Evolutionary conservation across 64 coral and sea anemone genomes (phyloP).

Genomic region (Montipora capricornis): DNA sequence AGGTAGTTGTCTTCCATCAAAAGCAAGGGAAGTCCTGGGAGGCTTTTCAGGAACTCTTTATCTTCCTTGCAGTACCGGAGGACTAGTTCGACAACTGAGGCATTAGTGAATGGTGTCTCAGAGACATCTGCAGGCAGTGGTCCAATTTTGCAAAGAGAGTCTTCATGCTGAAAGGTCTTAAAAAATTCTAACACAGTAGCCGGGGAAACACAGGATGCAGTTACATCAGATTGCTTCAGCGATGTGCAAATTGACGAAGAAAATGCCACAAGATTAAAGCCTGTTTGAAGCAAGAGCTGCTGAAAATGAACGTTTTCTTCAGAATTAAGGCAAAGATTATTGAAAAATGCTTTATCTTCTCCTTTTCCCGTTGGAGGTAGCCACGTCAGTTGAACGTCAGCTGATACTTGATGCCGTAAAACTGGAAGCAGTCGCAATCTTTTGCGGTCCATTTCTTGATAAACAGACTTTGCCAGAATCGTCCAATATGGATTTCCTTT

Average conservation of each 20-base stretch:
- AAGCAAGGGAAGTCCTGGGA: slow-evolving; percentile 82
- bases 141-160: slow-evolving; percentile 32
- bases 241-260: slow-evolving; percentile 11
- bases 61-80: slow-evolving; percentile 73
- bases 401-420: not conserved
- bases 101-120: slow-evolving; percentile 47
- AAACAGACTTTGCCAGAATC: slow-evolving; percentile 43
- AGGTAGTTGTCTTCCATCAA: slow-evolving; percentile 74
- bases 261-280: slow-evolving; percentile 62
- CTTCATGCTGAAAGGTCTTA: slow-evolving; percentile 20
- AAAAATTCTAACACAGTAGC: slow-evolving; percentile 60
- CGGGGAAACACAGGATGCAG: not conserved
- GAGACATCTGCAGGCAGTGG: slow-evolving; percentile 19
- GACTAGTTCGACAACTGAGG: not conserved
- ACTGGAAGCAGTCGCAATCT: slow-evolving; percentile 69
- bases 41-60: slow-evolving; percentile 32
- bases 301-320: not conserved
- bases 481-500: slow-evolving; percentile 37
- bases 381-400: not conserved
- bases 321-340: not conserved
- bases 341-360: slow-evolving; percentile 66
- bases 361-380: slow-evolving; percentile 51
- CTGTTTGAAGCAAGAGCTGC: slow-evolving; percentile 38
- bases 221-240: not conserved
- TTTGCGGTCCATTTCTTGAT: slow-evolving; percentile 56